Evolutionary conservation across 2,797 vertebrate genomes (phyloP).

Genomic region (Ctenosaura bakeri): DNA sequence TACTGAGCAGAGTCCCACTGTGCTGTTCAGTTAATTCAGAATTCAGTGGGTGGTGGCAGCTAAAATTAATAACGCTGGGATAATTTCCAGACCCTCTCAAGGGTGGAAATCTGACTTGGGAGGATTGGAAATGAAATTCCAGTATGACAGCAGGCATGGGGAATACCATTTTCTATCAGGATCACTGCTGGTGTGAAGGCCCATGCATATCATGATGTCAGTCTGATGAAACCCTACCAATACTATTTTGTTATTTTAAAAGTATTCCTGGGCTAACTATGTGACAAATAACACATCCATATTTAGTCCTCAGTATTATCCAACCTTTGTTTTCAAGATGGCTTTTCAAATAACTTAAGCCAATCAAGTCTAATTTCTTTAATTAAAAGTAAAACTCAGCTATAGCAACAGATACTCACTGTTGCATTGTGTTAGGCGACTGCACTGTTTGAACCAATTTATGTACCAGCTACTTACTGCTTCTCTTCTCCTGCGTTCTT

Average conservation of each 20-base stretch:
- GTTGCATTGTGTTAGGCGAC: neutral
- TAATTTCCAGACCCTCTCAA: too few relatives aligned
- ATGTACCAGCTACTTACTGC: constrained; percentile 83
- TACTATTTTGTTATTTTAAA: neutral
- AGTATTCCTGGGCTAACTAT: neutral
- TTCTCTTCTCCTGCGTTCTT: constrained; percentile 90
- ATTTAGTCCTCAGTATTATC: neutral
- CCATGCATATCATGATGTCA: neutral
- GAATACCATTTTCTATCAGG: neutral
- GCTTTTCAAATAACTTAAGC: neutral
- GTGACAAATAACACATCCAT: neutral
- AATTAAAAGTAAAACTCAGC: neutral
- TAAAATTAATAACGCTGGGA: too few relatives aligned
- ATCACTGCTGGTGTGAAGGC: neutral
- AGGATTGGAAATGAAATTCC: too few relatives aligned
- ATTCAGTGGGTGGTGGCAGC: too few relatives aligned
- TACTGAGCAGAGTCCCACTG: too few relatives aligned
- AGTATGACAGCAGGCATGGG: too few relatives aligned
- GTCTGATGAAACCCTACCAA: neutral
- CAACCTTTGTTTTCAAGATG: constrained; percentile 12
- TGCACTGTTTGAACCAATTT: neutral
- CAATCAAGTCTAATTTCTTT: constrained; percentile 21
- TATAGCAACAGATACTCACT: neutral
- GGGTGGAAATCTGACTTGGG: too few relatives aligned
- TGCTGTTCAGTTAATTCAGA: too few relatives aligned